Conservation (phyloP, 2,888 invertebrate genomes). For the Dasypogon diadema region DNA sequence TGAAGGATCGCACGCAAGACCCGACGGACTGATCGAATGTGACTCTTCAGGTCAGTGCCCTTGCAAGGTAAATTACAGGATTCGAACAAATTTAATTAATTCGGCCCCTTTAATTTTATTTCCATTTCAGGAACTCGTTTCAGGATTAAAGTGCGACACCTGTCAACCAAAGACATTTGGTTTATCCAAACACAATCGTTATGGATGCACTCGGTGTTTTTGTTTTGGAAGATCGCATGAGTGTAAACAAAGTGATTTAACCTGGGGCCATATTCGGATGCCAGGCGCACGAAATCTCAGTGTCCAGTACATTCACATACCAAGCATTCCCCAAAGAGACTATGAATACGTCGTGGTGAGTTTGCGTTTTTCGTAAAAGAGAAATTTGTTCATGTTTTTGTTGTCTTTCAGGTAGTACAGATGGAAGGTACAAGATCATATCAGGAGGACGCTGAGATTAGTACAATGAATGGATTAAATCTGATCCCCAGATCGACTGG, state of each 20-base stretch:
- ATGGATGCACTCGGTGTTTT: slow-evolving; percentile 95
- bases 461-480: slow-evolving; percentile 73
- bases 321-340: slow-evolving; percentile 62
- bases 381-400: not conserved
- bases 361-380: not conserved
- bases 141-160: slow-evolving; percentile 84
- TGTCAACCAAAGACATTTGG: slow-evolving; percentile 92
- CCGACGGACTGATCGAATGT: slow-evolving; percentile 76
- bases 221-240: slow-evolving; percentile 89
- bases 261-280: slow-evolving; percentile 84
- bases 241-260: slow-evolving; percentile 84
- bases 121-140: slow-evolving; percentile 72
- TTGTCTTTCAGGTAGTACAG: slow-evolving; percentile 62
- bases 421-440: slow-evolving; percentile 65
- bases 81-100: not conserved
- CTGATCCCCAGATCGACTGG: slow-evolving; percentile 74
- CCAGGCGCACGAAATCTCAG: slow-evolving; percentile 71
- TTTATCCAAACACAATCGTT: slow-evolving; percentile 79
- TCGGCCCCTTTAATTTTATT: slow-evolving; percentile 8
- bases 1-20: slow-evolving; percentile 75
- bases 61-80: slow-evolving; percentile 79
- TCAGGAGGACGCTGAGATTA: slow-evolving; percentile 69
- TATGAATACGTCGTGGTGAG: slow-evolving; percentile 67
- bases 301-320: slow-evolving; percentile 64
- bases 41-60: slow-evolving; percentile 83